Evolutionary conservation across 2,888 invertebrate genomes (phyloP).

Genomic region (Oeneis ivallda): DNA sequence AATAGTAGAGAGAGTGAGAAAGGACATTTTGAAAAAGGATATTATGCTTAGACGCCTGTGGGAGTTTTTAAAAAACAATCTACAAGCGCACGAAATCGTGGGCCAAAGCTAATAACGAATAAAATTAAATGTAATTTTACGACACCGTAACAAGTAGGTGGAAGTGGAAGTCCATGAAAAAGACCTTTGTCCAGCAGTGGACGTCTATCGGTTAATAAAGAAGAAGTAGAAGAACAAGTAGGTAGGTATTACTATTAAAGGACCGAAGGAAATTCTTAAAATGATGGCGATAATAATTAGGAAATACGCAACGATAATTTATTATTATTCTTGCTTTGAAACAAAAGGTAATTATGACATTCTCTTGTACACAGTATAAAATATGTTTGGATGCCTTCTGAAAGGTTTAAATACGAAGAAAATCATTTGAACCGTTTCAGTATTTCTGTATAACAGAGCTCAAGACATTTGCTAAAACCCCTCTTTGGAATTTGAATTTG

Average conservation of each 20-base stretch:
- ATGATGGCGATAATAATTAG: conserved; percentile 35
- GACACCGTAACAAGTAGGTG: not conserved
- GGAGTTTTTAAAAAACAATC: too few species aligned
- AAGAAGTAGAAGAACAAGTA: too few species aligned
- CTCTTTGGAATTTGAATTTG: conserved; percentile 75
- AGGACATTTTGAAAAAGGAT: too few species aligned
- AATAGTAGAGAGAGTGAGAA: too few species aligned
- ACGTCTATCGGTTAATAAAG: too few species aligned
- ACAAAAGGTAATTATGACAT: conserved; percentile 33
- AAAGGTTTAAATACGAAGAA: conserved; percentile 38
- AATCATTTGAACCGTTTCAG: conserved; percentile 49
- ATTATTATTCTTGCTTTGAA: conserved; percentile 25
- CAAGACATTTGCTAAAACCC: conserved; percentile 60
- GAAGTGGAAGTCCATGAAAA: too few species aligned
- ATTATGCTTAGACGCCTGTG: too few species aligned
- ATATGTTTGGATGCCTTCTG: conserved; percentile 28
- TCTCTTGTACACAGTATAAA: conserved; percentile 32
- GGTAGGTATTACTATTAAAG: not conserved
- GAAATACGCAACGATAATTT: conserved; percentile 30
- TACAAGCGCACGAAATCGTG: too few species aligned
- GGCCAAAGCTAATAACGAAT: too few species aligned
- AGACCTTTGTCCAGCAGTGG: too few species aligned
- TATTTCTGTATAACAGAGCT: conserved; percentile 54
- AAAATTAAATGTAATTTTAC: not conserved
- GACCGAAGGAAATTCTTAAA: conserved; percentile 24